phyloP scores from a whole-genome alignment of 64 coral and sea anemone genomes.

The Stichodactyla mertensii region DNA sequence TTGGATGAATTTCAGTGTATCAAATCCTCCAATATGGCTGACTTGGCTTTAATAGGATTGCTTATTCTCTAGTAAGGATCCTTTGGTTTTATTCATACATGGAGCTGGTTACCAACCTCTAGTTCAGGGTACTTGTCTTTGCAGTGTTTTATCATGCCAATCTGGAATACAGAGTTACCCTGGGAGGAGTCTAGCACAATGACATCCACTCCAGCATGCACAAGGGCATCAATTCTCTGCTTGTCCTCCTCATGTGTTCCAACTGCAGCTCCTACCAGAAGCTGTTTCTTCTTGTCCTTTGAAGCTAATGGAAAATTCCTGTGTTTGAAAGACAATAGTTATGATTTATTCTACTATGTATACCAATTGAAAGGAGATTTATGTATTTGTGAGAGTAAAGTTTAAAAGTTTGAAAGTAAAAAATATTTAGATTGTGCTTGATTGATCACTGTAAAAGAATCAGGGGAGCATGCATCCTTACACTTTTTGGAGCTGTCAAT shows the following conservation, averaged over 20 bases:
- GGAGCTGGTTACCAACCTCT: constrained; percentile 32
- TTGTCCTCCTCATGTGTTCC: constrained; percentile 74
- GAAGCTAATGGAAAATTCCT: constrained; percentile 74
- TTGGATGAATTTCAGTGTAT: too few species aligned
- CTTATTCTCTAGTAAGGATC: too few species aligned
- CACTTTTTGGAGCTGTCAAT: too few species aligned
- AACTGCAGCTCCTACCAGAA: constrained; percentile 72
- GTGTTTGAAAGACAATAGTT: not conserved
- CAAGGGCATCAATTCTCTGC: constrained; percentile 57
- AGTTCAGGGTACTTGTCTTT: constrained; percentile 57
- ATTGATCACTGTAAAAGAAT: too few species aligned
- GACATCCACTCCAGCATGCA: constrained; percentile 80
- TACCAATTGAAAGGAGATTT: too few species aligned
- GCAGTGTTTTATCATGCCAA: constrained; percentile 64
- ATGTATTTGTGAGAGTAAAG: too few species aligned
- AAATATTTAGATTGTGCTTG: too few species aligned
- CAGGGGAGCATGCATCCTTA: too few species aligned
- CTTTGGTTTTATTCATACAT: too few species aligned
- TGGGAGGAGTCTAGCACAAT: constrained; percentile 85
- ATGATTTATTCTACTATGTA: not conserved
- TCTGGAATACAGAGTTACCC: constrained; percentile 78
- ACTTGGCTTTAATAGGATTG: not conserved
- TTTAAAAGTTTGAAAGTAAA: too few species aligned
- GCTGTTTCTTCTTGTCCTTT: constrained; percentile 79
- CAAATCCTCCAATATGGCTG: too few species aligned